Conservation (phyloP, 1,140 invertebrate species). For the Adelges cooleyi region DNA sequence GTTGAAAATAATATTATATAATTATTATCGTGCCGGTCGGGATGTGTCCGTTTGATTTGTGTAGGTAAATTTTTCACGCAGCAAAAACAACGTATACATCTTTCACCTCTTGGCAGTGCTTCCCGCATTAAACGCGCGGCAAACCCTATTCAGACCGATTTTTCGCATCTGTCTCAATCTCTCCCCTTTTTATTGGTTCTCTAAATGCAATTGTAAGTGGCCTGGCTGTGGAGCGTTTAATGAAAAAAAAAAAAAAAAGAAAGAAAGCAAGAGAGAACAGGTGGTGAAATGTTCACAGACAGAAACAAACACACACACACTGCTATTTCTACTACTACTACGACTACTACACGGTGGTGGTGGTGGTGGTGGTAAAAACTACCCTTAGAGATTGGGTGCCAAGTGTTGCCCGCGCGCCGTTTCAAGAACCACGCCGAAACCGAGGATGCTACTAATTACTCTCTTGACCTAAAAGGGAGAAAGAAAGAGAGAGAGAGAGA, state of each 20-base stretch:
- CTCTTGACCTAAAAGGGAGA: constrained; percentile 26
- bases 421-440: constrained; percentile 4
- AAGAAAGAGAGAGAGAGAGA: not conserved
- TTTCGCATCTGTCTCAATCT: constrained; percentile 26
- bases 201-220: constrained; percentile 27
- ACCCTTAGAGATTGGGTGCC: constrained; percentile 25
- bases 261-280: constrained; percentile 18
- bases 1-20: constrained; percentile 26
- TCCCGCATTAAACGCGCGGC: constrained; percentile 6
- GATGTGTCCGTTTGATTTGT: constrained; percentile 2
- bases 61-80: constrained; percentile 14
- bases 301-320: constrained; percentile 17
- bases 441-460: constrained; percentile 27
- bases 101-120: constrained; percentile 2
- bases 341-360: too few species aligned
- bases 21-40: not conserved
- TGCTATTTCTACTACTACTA: too few species aligned
- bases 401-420: constrained; percentile 16
- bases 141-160: constrained; percentile 5
- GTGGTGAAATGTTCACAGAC: constrained; percentile 26
- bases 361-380: constrained; percentile 9
- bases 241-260: constrained; percentile 5
- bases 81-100: not conserved
- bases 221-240: not conserved
- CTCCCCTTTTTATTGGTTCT: constrained; percentile 21